Evolutionary conservation across 2,888 invertebrate species (phyloP), one percentile per base, ranked within the genome.

Genomic region (Euzophera pinguis): DNA sequence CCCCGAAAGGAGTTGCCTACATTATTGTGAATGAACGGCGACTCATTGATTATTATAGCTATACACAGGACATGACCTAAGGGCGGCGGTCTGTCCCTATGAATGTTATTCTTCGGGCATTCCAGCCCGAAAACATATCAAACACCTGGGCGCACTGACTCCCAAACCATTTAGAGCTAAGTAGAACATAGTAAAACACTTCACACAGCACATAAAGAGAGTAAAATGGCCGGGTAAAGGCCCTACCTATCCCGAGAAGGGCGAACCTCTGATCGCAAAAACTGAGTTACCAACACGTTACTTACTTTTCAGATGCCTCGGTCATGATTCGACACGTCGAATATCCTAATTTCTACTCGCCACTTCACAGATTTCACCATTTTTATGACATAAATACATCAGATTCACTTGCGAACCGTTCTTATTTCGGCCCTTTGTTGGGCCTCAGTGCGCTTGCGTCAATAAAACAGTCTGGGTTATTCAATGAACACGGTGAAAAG

Each of bases 261-360:
- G 82, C 82, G 80, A 81, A 75, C 73, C 76, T 72, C 70, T 64
- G 67, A 66, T 54, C 65, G 62, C 74, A 69, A 76, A 80, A 83
- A 70, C 67, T 80, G 77, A 77, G 77, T 73, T 64, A 75, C 69
- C 75, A 71, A 61, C 64, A 70, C 71, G 73, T 60, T 81, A 94
- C 95, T 95, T 92, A 96, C 96, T 95, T 95, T 93, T 96, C 96
- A 94, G 93, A 94, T 93, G 94, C 93, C 93, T 95, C 96, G 94
- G 95, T 95, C 96, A 96, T 96, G 95, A 91, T 95, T 95, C 91
- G 94, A 94, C 91, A 93, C 93, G 92, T 92, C 92, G 92, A 94
- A 94, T 93, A 93, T 93, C 93, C 94, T 95, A 95, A 93, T 94
- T 93, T 92, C 93, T 92, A 93, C 93, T 93, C 93, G 93, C 94